Evolutionary conservation across 2,797 vertebrate species (phyloP).

Genomic region (Oceanodroma leucorhoa): DNA sequence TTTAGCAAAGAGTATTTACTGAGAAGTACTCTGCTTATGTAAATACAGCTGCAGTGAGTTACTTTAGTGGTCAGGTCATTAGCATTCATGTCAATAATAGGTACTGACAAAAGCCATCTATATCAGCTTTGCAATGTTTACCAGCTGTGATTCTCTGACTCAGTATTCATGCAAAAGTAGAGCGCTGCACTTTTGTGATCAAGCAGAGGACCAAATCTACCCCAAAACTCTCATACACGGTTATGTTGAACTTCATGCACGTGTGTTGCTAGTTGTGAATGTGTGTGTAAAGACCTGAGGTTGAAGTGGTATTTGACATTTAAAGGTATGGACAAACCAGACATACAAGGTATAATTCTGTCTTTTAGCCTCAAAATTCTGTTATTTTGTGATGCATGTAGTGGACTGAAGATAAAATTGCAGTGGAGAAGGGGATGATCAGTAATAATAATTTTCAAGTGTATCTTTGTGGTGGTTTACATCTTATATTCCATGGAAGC

Average conservation of each 20-base stretch:
- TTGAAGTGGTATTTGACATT: neutral
- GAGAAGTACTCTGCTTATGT: neutral
- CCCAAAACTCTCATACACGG: rapidly evolving
- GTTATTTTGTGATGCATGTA: neutral
- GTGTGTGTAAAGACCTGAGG: neutral
- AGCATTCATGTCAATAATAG: neutral
- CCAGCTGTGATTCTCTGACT: neutral
- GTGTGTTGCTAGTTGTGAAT: neutral
- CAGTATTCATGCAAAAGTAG: neutral
- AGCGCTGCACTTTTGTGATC: neutral
- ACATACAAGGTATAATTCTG: neutral
- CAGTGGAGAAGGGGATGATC: neutral
- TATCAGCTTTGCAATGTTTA: neutral
- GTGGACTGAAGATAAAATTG: neutral
- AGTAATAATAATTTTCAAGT: neutral
- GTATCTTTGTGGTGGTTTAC: neutral
- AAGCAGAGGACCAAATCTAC: neutral
- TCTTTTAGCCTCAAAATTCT: neutral
- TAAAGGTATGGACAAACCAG: neutral
- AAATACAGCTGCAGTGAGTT: neutral
- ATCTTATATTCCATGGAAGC: neutral
- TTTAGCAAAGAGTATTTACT: neutral
- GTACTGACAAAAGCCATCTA: neutral
- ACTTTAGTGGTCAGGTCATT: neutral
- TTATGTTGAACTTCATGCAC: neutral